Conservation (phyloP, 2,888 invertebrate genomes). For the Leistus spinibarbis region DNA sequence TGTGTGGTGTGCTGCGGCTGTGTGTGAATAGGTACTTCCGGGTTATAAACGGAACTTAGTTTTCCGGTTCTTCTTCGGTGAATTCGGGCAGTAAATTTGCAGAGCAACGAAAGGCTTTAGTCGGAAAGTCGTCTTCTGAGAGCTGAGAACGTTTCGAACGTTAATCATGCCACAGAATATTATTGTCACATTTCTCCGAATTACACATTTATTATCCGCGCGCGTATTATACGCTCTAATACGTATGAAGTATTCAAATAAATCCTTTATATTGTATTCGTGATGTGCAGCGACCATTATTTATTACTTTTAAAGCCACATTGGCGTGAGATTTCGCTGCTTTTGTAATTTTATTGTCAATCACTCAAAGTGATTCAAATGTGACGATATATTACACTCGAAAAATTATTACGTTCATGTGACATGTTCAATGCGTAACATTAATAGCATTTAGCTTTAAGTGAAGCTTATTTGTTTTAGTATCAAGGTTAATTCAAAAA, state of each 20-base stretch:
- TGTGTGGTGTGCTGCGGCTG: not conserved
- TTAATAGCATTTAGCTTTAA: no score
- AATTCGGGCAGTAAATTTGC: constrained; percentile 4
- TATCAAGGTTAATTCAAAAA: no score
- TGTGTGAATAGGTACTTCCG: not conserved
- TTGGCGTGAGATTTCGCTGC: not conserved
- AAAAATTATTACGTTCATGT: no score
- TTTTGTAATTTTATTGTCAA: not conserved
- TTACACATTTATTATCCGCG: not conserved
- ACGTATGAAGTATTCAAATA: not conserved
- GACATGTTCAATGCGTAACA: no score
- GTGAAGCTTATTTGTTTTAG: no score
- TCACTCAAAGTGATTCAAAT: not conserved
- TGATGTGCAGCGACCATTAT: not conserved
- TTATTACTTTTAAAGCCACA: not conserved
- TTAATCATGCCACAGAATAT: not conserved
- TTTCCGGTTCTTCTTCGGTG: constrained; percentile 1
- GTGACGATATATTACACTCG: no score
- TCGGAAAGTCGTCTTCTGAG: not conserved
- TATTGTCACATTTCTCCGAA: not conserved
- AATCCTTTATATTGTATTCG: not conserved
- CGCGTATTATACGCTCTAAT: not conserved
- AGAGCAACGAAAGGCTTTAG: not conserved
- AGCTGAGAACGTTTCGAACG: not conserved
- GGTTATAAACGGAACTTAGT: not conserved